Conservation (phyloP, 2,113 vertebrate genomes). For the Illadopsis cleaveri region DNA sequence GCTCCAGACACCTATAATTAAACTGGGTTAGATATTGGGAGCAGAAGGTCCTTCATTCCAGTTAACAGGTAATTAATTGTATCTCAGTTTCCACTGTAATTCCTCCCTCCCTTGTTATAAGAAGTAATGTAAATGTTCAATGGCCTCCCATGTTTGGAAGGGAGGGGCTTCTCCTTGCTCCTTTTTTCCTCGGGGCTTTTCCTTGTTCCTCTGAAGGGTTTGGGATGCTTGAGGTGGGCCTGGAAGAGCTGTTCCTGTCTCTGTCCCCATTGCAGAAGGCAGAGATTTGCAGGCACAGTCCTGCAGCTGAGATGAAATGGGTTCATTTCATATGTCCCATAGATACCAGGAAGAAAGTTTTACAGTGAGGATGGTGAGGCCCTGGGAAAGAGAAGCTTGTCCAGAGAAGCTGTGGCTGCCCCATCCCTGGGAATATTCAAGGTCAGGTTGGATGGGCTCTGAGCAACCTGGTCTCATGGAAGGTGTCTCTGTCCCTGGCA, state of each 20-base stretch:
- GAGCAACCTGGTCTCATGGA: rapidly evolving
- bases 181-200: background rate
- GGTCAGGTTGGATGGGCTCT: background rate
- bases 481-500: background rate
- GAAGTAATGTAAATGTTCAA: background rate
- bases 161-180: background rate
- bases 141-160: background rate
- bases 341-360: background rate
- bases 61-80: slow-evolving; percentile 60
- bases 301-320: background rate
- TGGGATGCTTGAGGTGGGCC: background rate
- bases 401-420: background rate
- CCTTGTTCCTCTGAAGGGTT: background rate
- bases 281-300: background rate
- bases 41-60: slow-evolving; percentile 53
- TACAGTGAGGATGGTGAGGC: background rate
- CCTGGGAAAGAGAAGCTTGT: background rate
- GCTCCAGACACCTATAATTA: slow-evolving; percentile 51
- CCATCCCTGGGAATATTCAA: background rate
- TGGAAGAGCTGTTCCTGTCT: background rate
- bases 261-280: background rate
- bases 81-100: slow-evolving; percentile 13
- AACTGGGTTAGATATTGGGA: slow-evolving; percentile 6
- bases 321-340: background rate
- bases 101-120: background rate